These are phyloP conservation scores for Bos javanicus DNA, from an alignment of 2,113 vertebrate species.

Conservation along the genomic window DNA sequence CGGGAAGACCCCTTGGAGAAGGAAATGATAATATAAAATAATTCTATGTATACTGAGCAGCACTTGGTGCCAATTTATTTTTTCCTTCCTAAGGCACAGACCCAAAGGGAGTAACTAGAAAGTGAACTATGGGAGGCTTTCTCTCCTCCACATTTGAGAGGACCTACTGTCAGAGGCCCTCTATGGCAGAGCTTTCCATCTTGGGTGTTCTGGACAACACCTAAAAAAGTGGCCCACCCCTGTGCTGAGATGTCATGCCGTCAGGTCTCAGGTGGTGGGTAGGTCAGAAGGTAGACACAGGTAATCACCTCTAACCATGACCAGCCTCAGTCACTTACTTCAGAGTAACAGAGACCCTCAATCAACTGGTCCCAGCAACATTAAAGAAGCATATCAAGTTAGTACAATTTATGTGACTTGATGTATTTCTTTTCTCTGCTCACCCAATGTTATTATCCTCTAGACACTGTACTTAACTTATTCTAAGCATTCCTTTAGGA, in stretches of 20 bases:
- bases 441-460: not conserved
- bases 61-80: not conserved
- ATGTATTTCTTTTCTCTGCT: not conserved
- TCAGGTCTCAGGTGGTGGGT: not conserved
- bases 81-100: not conserved
- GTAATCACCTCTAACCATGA: not conserved
- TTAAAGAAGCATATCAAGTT: not conserved
- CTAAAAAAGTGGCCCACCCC: not conserved
- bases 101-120: not conserved
- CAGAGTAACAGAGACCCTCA: not conserved
- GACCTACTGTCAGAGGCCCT: not conserved
- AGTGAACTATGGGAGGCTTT: not conserved
- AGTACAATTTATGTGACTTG: not conserved
- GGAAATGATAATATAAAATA: not conserved
- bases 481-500: not conserved
- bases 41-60: not conserved
- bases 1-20: not conserved
- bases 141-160: not conserved
- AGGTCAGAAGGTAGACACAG: not conserved
- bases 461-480: not conserved
- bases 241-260: not conserved
- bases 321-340: not conserved
- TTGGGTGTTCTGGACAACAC: not conserved
- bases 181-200: not conserved
- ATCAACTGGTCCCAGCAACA: not conserved